phyloP scores from a whole-genome alignment of 2,113 vertebrate species.

The Pongo pygmaeus region DNA sequence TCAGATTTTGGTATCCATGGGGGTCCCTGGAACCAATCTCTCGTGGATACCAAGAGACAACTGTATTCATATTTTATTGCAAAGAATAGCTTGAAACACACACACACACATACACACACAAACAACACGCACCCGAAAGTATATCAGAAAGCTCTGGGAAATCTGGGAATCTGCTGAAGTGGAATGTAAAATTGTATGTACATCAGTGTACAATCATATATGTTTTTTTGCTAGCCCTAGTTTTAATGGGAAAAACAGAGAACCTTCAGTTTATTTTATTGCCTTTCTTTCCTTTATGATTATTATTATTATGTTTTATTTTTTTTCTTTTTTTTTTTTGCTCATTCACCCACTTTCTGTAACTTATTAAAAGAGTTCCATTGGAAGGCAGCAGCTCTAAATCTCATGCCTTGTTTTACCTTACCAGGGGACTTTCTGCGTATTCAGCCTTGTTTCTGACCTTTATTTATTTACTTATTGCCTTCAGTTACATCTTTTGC shows the following conservation, averaged over 20 bases:
- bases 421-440: not conserved
- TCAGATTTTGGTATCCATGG: not conserved
- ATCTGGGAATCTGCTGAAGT: not conserved
- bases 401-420: not conserved
- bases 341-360: not conserved
- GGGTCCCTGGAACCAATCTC: not conserved
- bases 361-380: not conserved
- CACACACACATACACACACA: not conserved
- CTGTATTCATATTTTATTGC: not conserved
- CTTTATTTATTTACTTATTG: not conserved
- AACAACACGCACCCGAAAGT: not conserved
- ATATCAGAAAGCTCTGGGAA: not conserved
- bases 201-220: rapidly evolving
- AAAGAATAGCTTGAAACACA: not conserved
- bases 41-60: not conserved
- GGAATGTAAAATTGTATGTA: not conserved
- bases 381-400: not conserved
- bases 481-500: not conserved
- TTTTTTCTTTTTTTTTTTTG: not conserved
- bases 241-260: not conserved
- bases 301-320: not conserved
- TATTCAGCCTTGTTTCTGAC: not conserved
- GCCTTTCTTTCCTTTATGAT: not conserved
- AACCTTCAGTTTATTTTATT: not conserved
- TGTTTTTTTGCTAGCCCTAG: not conserved